phyloP scores from a whole-genome alignment of 1,140 invertebrate species.

The Himalopsyche phryganea region DNA sequence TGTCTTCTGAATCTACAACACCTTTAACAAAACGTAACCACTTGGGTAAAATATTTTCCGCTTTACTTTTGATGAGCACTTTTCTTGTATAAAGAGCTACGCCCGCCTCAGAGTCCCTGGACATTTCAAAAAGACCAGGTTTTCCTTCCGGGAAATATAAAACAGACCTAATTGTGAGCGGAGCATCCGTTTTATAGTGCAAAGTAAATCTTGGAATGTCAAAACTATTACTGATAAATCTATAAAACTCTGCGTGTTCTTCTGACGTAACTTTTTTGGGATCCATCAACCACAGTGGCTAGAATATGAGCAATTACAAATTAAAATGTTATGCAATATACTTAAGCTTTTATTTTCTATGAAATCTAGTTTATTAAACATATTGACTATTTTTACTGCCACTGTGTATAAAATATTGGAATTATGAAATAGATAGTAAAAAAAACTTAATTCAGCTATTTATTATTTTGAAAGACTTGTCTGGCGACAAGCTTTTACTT shows the following conservation, averaged over 20 bases:
- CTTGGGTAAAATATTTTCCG: conserved; percentile 88
- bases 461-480: too few relatives aligned
- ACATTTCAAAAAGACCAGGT: conserved; percentile 86
- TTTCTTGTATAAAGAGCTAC: conserved; percentile 89
- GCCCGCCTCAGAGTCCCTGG: conserved; percentile 74
- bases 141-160: conserved; percentile 92
- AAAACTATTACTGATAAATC: conserved; percentile 80
- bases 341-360: not conserved
- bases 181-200: conserved; percentile 87
- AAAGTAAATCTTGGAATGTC: conserved; percentile 80
- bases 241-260: conserved; percentile 89
- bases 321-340: not conserved
- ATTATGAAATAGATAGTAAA: too few relatives aligned
- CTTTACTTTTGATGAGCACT: conserved; percentile 84
- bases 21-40: conserved; percentile 95
- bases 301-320: conserved; percentile 36
- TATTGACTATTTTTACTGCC: too few relatives aligned
- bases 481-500: too few relatives aligned
- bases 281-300: conserved; percentile 92
- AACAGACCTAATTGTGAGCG: conserved; percentile 84
- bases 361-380: too few relatives aligned
- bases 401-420: too few relatives aligned
- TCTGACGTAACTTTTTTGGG: conserved; percentile 81
- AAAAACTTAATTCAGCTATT: too few relatives aligned
- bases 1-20: conserved; percentile 97